A percentile compares a stretch with the other conserved stretches of the same genome.
These are phyloP conservation scores for Allacma fusca DNA, from an alignment of 2,888 invertebrate species.

Conservation along the genomic window DNA sequence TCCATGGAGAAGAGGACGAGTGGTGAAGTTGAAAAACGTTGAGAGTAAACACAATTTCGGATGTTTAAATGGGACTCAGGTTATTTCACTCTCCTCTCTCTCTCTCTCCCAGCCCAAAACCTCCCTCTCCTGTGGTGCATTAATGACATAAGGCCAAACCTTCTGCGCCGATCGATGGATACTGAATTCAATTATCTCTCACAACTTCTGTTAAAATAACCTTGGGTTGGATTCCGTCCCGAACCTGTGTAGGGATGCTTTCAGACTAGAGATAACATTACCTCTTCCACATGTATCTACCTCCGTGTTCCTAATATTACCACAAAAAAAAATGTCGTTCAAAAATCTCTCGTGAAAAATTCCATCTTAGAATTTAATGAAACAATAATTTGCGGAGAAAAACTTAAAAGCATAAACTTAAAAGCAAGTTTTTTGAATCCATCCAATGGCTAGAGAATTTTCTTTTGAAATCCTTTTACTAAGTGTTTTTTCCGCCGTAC, in stretches of 20 bases:
- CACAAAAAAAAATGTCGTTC: no score
- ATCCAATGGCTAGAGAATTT: no score
- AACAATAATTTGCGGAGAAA: no score
- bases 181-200: conserved; percentile 6
- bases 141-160: no score
- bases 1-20: no score
- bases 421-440: no score
- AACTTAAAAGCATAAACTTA: no score
- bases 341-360: no score
- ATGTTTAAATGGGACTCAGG: neutral
- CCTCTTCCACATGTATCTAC: neutral
- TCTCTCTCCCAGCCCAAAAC: neutral
- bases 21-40: neutral
- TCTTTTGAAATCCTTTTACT: no score
- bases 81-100: neutral
- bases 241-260: neutral
- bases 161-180: conserved; percentile 9
- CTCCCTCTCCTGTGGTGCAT: no score
- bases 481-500: no score
- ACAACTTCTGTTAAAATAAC: conserved; percentile 6
- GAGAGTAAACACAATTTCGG: neutral
- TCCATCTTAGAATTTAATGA: no score
- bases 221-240: neutral
- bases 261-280: neutral
- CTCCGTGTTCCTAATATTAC: neutral